Evolutionary conservation across 2,888 invertebrate species (phyloP), one percentile per base, ranked within the genome.

Genomic region (Sipha maydis): DNA sequence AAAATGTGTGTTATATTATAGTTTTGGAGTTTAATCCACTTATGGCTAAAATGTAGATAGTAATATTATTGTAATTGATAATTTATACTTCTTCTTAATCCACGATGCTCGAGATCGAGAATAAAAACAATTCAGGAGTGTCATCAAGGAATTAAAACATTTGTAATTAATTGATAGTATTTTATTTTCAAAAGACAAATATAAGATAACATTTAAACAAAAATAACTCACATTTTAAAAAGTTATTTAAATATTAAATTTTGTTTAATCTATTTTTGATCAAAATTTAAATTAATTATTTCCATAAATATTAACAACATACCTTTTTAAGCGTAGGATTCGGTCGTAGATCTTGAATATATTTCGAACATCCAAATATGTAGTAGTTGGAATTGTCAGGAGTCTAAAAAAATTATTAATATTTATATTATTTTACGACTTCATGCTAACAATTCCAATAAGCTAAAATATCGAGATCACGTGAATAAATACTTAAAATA

Each of bases 301-400:
- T 48, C 14, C 1, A 48, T 48, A 48, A 48, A 48, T 14, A 48
- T 48, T 48, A 14, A 11, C 11, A 7, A 8, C 17, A 17, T 82
- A 88, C 88, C 75, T 82, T 88, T 61, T 88, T 88, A 7, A 82
- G 61, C 34, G 82, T 67, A 67, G 75, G 11, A 48, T 76, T 88
- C 28, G 61, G 31, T 21, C 67, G 88, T 19, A 82, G 21, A 14
- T 88, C 88, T 67, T 88, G 88, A 34, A 88, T 82, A 34, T 75
- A 48, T 71, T 80, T 80, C 11, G 80, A 88, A 48, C 88, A 75
- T 41, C 88, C 88, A 67, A 88, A 88, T 73, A 88, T 80, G 75
- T 56, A 88, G 28, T 61, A 61, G 61, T 86, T 86, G 11, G 8
- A 71, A 79, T 88, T 75, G 41, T 88, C 88, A 2, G 88, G 61